phyloP scores from a whole-genome alignment of 2,888 invertebrate species.

The Acanthosepion esculentum region DNA sequence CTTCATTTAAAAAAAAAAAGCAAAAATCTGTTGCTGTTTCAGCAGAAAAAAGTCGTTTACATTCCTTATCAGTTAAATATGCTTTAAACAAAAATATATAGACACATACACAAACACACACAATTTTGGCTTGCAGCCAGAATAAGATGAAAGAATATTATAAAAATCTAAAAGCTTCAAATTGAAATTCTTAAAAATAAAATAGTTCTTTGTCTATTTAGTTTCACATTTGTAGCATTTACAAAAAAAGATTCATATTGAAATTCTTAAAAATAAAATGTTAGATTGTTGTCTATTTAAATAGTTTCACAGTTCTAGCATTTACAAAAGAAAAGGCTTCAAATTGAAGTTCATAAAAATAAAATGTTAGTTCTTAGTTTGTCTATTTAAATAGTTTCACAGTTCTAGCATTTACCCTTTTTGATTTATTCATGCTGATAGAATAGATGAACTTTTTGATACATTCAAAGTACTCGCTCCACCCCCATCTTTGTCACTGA shows the following conservation, averaged over 20 bases:
- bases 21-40: background rate
- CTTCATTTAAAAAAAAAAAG: too few relatives aligned
- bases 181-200: background rate
- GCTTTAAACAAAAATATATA: background rate
- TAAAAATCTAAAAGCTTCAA: background rate
- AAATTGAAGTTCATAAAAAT: background rate
- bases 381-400: background rate
- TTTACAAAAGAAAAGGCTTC: background rate
- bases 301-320: too few relatives aligned
- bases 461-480: too few relatives aligned
- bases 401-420: background rate
- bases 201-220: too few relatives aligned
- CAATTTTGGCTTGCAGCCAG: background rate
- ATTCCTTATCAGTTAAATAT: background rate
- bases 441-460: too few relatives aligned
- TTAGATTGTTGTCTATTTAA: too few relatives aligned
- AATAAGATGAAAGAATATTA: background rate
- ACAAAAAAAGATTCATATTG: too few relatives aligned
- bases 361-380: background rate
- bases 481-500: too few relatives aligned
- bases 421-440: background rate
- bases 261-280: too few relatives aligned
- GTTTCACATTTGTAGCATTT: too few relatives aligned
- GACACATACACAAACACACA: background rate
- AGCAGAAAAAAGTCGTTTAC: background rate